These are phyloP conservation scores for Chaenodraco wilsoni DNA, from an alignment of 2,797 vertebrate species.

Conservation along the genomic window DNA sequence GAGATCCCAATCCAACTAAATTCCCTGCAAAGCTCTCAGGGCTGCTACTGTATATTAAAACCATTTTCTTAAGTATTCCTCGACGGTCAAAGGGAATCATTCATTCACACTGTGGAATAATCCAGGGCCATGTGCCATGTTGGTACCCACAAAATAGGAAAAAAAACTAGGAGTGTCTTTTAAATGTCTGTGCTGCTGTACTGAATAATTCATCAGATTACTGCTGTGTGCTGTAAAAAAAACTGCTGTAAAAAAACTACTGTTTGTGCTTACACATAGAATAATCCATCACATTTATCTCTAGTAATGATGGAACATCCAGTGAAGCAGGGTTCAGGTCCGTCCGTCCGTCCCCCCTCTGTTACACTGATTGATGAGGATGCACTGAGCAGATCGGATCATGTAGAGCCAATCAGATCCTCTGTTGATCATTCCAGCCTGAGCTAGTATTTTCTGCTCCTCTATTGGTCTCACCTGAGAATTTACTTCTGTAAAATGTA, in stretches of 20 bases:
- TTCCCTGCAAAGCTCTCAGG: conserved; percentile 55
- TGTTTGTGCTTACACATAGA: conserved; percentile 35
- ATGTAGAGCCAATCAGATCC: conserved; percentile 5
- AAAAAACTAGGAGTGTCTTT: conserved; percentile 22
- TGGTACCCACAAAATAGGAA: conserved; percentile 9
- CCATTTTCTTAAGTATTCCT: conserved; percentile 37
- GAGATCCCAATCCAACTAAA: conserved; percentile 38
- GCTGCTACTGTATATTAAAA: conserved; percentile 23
- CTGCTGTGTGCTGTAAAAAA: conserved; percentile 31
- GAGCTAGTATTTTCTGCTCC: conserved; percentile 13
- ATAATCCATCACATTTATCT: conserved; percentile 51
- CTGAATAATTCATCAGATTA: conserved; percentile 10
- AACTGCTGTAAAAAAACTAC: conserved; percentile 3
- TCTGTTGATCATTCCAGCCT: conserved; percentile 17
- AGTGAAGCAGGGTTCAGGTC: conserved; percentile 39
- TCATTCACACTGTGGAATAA: conserved; percentile 40
- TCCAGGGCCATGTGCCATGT: neutral
- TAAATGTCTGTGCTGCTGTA: conserved; percentile 37
- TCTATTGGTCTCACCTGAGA: conserved; percentile 17
- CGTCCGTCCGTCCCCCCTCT: neutral
- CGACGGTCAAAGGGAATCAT: conserved; percentile 39
- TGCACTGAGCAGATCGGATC: conserved; percentile 13
- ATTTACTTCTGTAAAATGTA: conserved; percentile 19
- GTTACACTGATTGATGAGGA: conserved; percentile 22
- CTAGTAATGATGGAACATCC: conserved; percentile 39